Base-by-base conservation (phyloP, 1,140 invertebrate genomes). In the Agrilus planipennis region DNA sequence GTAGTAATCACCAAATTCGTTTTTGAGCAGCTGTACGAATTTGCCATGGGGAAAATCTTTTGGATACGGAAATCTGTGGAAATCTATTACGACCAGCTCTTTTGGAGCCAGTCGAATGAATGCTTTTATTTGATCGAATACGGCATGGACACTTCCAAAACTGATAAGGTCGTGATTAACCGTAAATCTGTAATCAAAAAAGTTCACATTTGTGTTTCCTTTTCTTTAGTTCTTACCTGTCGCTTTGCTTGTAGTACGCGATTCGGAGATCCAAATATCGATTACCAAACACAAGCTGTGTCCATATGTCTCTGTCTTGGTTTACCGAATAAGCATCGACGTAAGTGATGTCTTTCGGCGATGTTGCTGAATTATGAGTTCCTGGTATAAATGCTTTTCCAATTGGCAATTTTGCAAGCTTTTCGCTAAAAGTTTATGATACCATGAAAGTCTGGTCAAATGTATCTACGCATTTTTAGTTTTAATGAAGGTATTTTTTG, bases 261-360 rank as follows among this genome's bases (percentile, higher is more conserved):
- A 82, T 65, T 42, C 83, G 74, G 14, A 89, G 69, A 61, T 89
- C 84, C 16, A 89, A 64, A 55, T 86, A 88, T 50, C 85, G 67
- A 52, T 86, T 77, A 19, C 85, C 84, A 54, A 84, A 79, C 1
- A 84, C 75, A 10, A 89, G 64, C 55, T 88, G 84, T 0, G 72
- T 73, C 76, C 81, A 88, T 14, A 88, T 68, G 51, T 79, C 75
- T 27, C 79, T 73, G 55, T 87, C 81, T 60, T 89, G 86, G 15
- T 72, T 76, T 4, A 73, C 49, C 32, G 71, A 49, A 46, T 72
- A 76, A n/a, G 65, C 58, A 42, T 66, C 54, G 37, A 67, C 58
- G 25, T 58, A 51, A 1, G 63, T 61, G 15, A 62, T 46, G 17
- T 68, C 62, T 2, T 55, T 58, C 15, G 60, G 54, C 53, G 72